Conservation (phyloP, 1,140 invertebrate species). For the Frieseomelitta varia region DNA sequence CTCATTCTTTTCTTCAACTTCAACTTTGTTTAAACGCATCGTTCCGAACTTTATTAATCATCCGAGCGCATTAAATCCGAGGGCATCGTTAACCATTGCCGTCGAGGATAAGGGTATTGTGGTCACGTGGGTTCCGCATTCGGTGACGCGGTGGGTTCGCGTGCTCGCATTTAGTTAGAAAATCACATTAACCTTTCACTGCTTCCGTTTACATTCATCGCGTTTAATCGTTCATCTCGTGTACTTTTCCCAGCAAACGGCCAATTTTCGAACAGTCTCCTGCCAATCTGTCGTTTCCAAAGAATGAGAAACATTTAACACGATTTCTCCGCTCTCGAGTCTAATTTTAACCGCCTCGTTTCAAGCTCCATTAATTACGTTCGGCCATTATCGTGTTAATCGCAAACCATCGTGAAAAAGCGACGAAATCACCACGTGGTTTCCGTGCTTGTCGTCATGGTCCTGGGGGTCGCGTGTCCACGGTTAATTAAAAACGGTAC, state of each 20-base stretch:
- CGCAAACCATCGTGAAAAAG: neutral
- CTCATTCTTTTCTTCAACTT: no score
- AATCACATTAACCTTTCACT: slow-evolving; percentile 12
- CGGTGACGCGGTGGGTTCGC: slow-evolving; percentile 12
- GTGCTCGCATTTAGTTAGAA: slow-evolving; percentile 14
- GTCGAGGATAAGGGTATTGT: neutral
- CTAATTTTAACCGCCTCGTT: neutral
- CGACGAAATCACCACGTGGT: neutral
- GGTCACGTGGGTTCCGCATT: slow-evolving; percentile 3
- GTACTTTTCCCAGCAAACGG: neutral
- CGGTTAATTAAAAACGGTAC: neutral
- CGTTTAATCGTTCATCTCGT: neutral
- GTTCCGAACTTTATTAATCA: slow-evolving; percentile 24
- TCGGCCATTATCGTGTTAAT: no score
- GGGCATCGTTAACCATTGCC: slow-evolving; percentile 18
- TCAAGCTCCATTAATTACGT: neutral
- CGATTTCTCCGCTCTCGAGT: neutral
- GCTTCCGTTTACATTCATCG: slow-evolving; percentile 3
- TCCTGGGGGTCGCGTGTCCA: neutral
- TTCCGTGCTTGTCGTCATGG: neutral
- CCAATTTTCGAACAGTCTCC: neutral
- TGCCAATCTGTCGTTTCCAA: neutral
- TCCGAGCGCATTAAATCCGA: neutral
- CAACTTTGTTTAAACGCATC: neutral
- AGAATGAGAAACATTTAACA: no score